A percentile compares a stretch with the other conserved stretches of the same genome.
Evolutionary conservation across 2,888 invertebrate species (phyloP).

Genomic region (Macrosiphum euphorbiae): DNA sequence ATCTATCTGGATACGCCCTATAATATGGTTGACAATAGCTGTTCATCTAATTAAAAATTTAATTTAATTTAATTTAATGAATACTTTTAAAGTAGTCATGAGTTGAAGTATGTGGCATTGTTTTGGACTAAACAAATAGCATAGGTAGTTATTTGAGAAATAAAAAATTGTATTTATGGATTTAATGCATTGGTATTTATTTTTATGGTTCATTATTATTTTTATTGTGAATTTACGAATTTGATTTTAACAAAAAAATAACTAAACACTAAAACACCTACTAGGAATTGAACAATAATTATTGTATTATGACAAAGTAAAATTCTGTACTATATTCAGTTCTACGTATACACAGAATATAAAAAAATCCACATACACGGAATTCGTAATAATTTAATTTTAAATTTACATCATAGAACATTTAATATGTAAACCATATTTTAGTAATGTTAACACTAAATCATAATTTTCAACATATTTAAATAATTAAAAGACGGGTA

Average conservation of each 20-base stretch:
- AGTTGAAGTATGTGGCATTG: background rate
- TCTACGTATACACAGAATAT: background rate
- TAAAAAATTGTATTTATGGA: background rate
- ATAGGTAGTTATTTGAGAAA: background rate
- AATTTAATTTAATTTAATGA: too few relatives aligned
- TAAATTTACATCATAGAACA: background rate
- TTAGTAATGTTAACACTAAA: constrained; percentile 7
- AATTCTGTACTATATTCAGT: background rate
- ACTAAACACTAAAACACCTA: background rate
- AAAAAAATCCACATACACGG: background rate
- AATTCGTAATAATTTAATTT: background rate
- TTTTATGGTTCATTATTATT: background rate
- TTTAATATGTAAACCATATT: background rate
- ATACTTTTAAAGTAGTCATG: background rate
- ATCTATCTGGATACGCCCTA: background rate
- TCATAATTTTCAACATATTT: background rate
- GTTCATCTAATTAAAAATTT: background rate
- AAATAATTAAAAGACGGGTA: background rate
- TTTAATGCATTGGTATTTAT: background rate
- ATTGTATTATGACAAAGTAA: too few relatives aligned
- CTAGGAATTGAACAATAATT: background rate
- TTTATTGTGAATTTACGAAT: background rate
- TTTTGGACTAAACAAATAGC: background rate
- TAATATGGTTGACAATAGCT: background rate
- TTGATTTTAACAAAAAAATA: background rate